Percentiles rank a stretch among this genome's conserved stretches.
Evolutionary conservation across 2,113 vertebrate species (phyloP).

Genomic region (Aphyosemion australe): DNA sequence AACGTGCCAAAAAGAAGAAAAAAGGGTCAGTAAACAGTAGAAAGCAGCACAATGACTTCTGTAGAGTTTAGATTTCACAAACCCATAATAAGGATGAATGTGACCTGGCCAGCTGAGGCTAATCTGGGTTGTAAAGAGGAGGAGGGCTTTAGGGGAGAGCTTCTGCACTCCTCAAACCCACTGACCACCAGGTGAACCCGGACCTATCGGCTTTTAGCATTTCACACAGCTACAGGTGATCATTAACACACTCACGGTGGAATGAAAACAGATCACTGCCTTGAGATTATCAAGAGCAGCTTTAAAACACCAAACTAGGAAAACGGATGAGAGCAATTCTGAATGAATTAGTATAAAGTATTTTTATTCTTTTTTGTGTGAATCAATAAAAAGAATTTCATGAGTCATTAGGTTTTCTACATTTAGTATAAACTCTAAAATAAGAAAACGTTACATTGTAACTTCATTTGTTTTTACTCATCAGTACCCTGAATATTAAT

Average conservation of each 20-base stretch:
- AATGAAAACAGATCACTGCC: neutral
- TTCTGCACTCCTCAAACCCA: neutral
- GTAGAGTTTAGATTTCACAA: constrained; percentile 3
- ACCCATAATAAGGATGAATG: constrained; percentile 6
- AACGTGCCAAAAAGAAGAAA: neutral
- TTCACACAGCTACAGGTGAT: neutral
- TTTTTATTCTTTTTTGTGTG: no score
- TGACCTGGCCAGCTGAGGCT: constrained; percentile 3
- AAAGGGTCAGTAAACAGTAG: neutral
- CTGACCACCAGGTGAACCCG: constrained; percentile 12
- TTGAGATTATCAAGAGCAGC: neutral
- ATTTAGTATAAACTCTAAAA: no score
- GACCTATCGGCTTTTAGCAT: neutral
- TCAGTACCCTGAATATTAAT: neutral
- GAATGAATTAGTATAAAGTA: no score
- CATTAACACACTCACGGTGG: neutral
- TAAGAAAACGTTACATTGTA: no score
- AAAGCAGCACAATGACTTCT: neutral
- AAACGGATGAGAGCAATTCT: no score
- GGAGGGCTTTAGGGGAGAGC: constrained; percentile 6
- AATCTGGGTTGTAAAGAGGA: constrained; percentile 26
- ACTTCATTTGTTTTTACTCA: neutral
- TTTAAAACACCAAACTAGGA: no score
- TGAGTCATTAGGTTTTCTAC: no score
- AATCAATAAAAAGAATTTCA: no score